Evolutionary conservation across 2,797 vertebrate genomes (phyloP).

Genomic region (Rhinella marina): DNA sequence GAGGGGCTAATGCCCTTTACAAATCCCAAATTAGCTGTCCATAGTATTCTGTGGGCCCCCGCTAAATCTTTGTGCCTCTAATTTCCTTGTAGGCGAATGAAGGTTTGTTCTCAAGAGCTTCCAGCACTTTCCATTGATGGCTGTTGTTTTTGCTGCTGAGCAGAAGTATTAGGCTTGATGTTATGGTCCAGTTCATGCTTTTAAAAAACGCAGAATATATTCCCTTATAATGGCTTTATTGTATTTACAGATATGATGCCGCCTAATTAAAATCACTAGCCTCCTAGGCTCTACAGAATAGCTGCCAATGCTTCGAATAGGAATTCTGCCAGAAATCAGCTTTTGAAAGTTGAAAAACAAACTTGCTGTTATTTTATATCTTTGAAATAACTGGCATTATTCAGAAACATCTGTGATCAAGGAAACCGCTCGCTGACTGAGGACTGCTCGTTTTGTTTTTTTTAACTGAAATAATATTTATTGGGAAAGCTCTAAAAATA

Average conservation of each 20-base stretch:
- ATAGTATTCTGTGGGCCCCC: not conserved
- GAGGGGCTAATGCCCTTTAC: not conserved
- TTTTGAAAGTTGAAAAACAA: not conserved
- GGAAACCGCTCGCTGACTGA: not conserved
- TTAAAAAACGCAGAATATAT: not conserved
- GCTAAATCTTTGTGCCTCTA: not conserved
- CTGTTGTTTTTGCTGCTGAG: not conserved
- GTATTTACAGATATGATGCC: not conserved
- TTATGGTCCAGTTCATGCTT: not conserved
- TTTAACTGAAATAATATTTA: not conserved
- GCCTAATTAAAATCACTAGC: not conserved
- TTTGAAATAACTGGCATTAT: not conserved
- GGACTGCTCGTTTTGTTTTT: not conserved
- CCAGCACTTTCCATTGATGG: not conserved
- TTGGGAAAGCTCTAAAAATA: not conserved
- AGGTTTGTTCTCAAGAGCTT: not conserved
- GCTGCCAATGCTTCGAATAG: not conserved
- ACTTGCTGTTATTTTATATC: constrained; percentile 1
- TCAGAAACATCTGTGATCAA: not conserved
- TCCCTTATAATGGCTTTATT: not conserved
- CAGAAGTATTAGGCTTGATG: not conserved
- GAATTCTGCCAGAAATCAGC: not conserved
- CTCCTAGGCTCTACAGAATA: not conserved
- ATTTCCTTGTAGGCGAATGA: not conserved
- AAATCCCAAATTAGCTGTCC: not conserved